phyloP scores from a whole-genome alignment of 2,888 invertebrate species.

The Timandra comae region DNA sequence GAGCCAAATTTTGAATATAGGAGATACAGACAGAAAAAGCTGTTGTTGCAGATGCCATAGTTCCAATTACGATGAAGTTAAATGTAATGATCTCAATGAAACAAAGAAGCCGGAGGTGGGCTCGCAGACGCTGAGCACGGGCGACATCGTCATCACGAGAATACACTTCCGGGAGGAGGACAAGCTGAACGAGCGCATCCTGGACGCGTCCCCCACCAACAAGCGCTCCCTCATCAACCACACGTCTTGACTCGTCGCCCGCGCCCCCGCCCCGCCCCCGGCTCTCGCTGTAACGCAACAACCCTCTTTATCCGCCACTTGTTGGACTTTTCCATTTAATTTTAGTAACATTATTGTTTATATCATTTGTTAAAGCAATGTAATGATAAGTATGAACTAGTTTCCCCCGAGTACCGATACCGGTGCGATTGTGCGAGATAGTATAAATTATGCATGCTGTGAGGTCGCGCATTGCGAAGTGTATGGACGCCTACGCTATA shows the following conservation, averaged over 20 bases:
- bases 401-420: conserved; percentile 42
- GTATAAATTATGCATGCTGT: conserved; percentile 59
- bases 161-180: conserved; percentile 78
- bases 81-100: conserved; percentile 68
- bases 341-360: conserved; percentile 56
- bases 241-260: conserved; percentile 62
- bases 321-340: conserved; percentile 44
- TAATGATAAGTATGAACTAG: conserved; percentile 33
- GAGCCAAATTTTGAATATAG: conserved; percentile 67
- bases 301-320: conserved; percentile 65
- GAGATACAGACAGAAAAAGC: conserved; percentile 56
- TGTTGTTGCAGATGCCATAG: conserved; percentile 78
- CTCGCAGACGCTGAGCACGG: conserved; percentile 92
- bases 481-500: conserved; percentile 58
- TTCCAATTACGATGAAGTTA: conserved; percentile 53
- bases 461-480: conserved; percentile 60
- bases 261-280: too few relatives aligned
- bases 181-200: conserved; percentile 60
- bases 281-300: conserved; percentile 41
- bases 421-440: conserved; percentile 55
- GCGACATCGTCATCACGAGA: conserved; percentile 93
- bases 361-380: conserved; percentile 37
- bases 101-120: conserved; percentile 75
- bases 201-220: conserved; percentile 63
- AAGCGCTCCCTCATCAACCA: conserved; percentile 62